Evolutionary conservation across 2,888 invertebrate genomes (phyloP).

Genomic region (Epirrita christyi): DNA sequence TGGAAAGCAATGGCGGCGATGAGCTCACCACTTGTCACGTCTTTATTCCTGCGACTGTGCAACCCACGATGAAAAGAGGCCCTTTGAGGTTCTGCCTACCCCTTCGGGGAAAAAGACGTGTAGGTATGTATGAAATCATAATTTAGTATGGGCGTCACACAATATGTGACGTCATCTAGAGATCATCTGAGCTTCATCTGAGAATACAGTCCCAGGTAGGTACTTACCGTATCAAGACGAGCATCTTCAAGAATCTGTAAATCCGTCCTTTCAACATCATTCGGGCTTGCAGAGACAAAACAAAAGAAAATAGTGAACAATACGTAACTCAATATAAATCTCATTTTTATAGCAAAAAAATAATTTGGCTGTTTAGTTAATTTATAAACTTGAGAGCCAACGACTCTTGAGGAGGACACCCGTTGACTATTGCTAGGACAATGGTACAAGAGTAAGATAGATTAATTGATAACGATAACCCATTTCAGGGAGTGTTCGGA

Average conservation of each 20-base stretch:
- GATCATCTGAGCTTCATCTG: too few species aligned
- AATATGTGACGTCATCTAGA: too few species aligned
- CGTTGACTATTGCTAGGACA: conserved; percentile 45
- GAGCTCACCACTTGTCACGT: too few species aligned
- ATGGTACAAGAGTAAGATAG: conserved; percentile 46
- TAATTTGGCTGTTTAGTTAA: neutral
- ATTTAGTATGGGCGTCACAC: too few species aligned
- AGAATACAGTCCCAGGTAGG: too few species aligned
- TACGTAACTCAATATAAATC: neutral
- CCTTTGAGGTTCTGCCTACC: too few species aligned
- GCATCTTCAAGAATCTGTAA: conserved; percentile 66
- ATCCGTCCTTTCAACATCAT: conserved; percentile 42
- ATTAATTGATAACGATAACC: conserved; percentile 47
- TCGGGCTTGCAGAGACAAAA: neutral
- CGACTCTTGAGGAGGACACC: conserved; percentile 19
- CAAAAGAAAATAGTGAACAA: neutral
- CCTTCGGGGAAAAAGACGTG: too few species aligned
- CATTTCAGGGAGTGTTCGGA: conserved; percentile 32
- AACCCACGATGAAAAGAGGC: too few species aligned
- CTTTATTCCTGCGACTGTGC: too few species aligned
- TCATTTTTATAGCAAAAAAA: conserved; percentile 8
- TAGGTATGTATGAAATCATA: too few species aligned
- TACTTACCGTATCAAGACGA: conserved; percentile 69
- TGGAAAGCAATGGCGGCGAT: too few species aligned
- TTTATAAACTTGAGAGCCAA: conserved; percentile 26